Evolutionary conservation across 2,113 vertebrate genomes (phyloP).

Genomic region (Sminthopsis crassicaudata): DNA sequence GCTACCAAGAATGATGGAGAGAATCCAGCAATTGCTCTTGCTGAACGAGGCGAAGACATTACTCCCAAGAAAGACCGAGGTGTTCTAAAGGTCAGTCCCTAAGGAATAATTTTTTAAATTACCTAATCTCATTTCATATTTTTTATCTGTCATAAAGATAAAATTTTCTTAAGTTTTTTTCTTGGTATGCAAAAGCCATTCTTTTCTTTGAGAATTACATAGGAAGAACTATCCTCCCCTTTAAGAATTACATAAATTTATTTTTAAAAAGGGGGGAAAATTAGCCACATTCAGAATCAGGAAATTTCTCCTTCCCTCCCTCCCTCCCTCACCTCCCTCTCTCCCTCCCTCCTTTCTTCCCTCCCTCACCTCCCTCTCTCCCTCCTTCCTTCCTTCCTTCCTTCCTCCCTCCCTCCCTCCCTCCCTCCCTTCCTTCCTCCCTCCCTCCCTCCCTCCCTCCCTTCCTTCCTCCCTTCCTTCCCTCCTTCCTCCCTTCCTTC

Average conservation of each 20-base stretch:
- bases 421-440: too few species aligned
- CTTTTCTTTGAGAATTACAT: not conserved
- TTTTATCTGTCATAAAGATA: not conserved
- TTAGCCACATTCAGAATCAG: slow-evolving; percentile 21
- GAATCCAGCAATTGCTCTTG: slow-evolving; percentile 82
- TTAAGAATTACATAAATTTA: slow-evolving; percentile 16
- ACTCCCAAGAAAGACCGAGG: slow-evolving; percentile 90
- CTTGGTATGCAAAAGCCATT: not conserved
- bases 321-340: too few species aligned
- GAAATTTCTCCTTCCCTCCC: not conserved
- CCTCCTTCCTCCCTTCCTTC: too few species aligned
- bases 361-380: too few species aligned
- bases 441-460: too few species aligned
- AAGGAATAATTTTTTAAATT: not conserved
- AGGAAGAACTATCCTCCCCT: not conserved
- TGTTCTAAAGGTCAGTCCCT: slow-evolving; percentile 90
- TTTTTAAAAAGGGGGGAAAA: not conserved
- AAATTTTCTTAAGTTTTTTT: not conserved
- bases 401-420: too few species aligned
- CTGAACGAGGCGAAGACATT: slow-evolving; percentile 89
- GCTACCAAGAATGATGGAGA: slow-evolving; percentile 86
- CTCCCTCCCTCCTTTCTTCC: too few species aligned
- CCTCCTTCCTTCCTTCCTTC: too few species aligned
- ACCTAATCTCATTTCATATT: not conserved
- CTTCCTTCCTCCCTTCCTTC: too few species aligned